Conservation (phyloP, 2,888 invertebrate genomes). For the Drosophila sordidapex region DNA sequence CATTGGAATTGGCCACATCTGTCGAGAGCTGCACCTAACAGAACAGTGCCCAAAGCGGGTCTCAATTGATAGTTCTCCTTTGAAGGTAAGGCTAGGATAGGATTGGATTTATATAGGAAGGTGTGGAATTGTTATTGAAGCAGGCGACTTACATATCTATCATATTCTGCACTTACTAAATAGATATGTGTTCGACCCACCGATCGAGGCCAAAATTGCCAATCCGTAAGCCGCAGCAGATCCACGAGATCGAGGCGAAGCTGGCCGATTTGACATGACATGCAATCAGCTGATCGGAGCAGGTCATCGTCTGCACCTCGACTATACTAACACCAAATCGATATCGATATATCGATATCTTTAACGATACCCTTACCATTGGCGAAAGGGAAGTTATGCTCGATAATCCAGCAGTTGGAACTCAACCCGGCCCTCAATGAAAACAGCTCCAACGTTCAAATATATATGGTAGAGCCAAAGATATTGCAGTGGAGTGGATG, state of each 20-base stretch:
- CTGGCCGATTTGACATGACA: neutral
- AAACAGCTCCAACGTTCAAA: neutral
- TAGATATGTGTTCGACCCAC: neutral
- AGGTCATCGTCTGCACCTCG: neutral
- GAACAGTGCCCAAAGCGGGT: too few species aligned
- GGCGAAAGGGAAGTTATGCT: neutral
- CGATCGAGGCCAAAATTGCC: neutral
- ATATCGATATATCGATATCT: slow-evolving; percentile 6
- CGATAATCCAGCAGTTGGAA: neutral
- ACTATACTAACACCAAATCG: neutral
- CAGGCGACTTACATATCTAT: too few species aligned
- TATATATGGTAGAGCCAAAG: slow-evolving; percentile 7
- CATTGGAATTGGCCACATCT: too few species aligned
- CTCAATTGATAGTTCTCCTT: too few species aligned
- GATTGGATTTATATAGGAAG: too few species aligned
- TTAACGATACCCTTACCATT: slow-evolving; percentile 24
- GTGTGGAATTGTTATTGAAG: too few species aligned
- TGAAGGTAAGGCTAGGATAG: too few species aligned
- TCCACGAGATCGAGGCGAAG: neutral
- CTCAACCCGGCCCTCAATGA: neutral
- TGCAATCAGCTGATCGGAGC: too few species aligned
- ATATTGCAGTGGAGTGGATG: neutral
- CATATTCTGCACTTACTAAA: too few species aligned
- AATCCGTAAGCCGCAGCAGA: neutral
- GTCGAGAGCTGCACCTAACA: too few species aligned